These are phyloP conservation scores for Caerostris darwini DNA, from an alignment of 1,140 invertebrate genomes.

Conservation along the genomic window DNA sequence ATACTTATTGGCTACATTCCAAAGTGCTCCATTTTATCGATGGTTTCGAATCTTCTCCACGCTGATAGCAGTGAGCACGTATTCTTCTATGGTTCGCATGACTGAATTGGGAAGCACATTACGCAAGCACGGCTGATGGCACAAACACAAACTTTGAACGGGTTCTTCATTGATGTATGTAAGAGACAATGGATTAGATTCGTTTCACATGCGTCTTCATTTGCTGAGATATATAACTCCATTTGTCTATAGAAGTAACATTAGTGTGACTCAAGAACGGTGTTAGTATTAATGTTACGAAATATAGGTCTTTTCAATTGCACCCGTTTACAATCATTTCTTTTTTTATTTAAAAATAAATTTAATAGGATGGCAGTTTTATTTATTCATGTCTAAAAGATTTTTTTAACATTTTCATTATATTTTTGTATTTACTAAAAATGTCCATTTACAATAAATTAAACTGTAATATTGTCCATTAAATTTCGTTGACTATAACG, in stretches of 20 bases:
- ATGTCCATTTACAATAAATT: too few relatives aligned
- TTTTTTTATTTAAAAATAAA: too few relatives aligned
- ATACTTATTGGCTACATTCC: conserved; percentile 60
- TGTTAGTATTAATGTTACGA: neutral
- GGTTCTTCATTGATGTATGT: conserved; percentile 41
- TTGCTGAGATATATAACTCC: neutral
- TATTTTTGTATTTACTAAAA: too few relatives aligned
- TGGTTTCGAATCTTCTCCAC: conserved; percentile 35
- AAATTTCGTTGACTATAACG: too few relatives aligned
- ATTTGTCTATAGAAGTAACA: neutral
- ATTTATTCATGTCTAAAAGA: too few relatives aligned
- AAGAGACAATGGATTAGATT: conserved; percentile 11
- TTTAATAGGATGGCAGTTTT: too few relatives aligned
- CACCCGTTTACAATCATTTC: too few relatives aligned
- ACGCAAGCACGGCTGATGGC: neutral
- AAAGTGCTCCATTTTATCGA: conserved; percentile 37
- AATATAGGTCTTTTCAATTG: too few relatives aligned
- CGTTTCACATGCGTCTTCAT: neutral
- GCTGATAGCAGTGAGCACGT: conserved; percentile 47
- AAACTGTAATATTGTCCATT: too few relatives aligned
- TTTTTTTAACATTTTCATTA: too few relatives aligned
- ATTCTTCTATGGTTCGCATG: conserved; percentile 29
- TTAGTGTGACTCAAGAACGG: neutral
- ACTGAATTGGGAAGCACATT: conserved; percentile 12
- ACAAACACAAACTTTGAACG: conserved; percentile 13